A percentile compares a stretch with the other conserved stretches of the same genome.
These are phyloP conservation scores for Drosophila neoperkinsi DNA, from an alignment of 2,888 invertebrate genomes.

Conservation along the genomic window DNA sequence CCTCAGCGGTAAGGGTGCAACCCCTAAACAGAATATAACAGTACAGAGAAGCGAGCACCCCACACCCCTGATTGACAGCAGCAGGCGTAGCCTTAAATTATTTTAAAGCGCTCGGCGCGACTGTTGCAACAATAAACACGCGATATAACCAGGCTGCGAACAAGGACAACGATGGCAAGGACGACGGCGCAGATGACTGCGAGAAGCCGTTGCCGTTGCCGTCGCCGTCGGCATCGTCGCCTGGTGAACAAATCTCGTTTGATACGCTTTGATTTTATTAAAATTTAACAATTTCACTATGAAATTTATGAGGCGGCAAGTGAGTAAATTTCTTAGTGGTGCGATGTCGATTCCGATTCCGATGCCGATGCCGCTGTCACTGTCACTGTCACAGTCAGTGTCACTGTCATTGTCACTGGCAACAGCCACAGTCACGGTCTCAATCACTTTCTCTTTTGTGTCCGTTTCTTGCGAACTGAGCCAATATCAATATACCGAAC, in stretches of 20 bases:
- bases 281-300: conserved; percentile 79
- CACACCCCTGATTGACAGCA: conserved; percentile 33
- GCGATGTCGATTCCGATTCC: background rate
- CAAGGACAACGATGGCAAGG: conserved; percentile 75
- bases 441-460: conserved; percentile 21
- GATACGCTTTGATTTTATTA: conserved; percentile 82
- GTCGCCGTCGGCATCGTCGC: conserved; percentile 47
- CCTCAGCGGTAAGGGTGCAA: conserved; percentile 36
- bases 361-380: background rate
- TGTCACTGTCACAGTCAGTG: background rate
- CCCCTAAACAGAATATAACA: conserved; percentile 30
- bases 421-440: conserved; percentile 6
- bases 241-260: conserved; percentile 79
- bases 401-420: conserved; percentile 1
- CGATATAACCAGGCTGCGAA: conserved; percentile 80
- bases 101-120: conserved; percentile 73
- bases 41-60: conserved; percentile 6
- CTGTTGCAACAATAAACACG: conserved; percentile 80
- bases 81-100: conserved; percentile 74
- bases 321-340: conserved; percentile 29
- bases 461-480: conserved; percentile 21
- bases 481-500: conserved; percentile 9
- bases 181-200: conserved; percentile 44
- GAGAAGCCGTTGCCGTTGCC: conserved; percentile 18
- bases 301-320: conserved; percentile 71